Percentiles rank a stretch among this genome's conserved stretches.
Conservation (phyloP, 1,140 invertebrate genomes). For the Frieseomelitta varia region DNA sequence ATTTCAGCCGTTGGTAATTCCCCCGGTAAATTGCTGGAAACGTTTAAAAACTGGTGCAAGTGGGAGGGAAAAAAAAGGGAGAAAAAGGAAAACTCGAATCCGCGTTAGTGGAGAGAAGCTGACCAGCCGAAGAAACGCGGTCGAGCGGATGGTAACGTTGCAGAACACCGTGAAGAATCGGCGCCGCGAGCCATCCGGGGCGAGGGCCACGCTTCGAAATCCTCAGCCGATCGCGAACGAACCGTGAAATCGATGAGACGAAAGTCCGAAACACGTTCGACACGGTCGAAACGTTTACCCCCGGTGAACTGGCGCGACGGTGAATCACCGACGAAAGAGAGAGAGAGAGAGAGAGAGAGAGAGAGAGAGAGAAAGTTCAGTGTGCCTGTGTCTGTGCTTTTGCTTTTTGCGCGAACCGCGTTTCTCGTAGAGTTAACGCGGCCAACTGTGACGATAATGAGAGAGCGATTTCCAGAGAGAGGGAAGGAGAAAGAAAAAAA, state of each 20-base stretch:
- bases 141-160: neutral
- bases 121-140: neutral
- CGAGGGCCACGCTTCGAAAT: neutral
- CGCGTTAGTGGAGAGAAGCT: slow-evolving; percentile 4
- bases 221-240: slow-evolving; percentile 38
- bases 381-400: neutral
- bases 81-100: neutral
- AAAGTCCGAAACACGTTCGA: slow-evolving; percentile 38
- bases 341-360: too few relatives aligned
- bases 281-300: slow-evolving; percentile 22
- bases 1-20: neutral
- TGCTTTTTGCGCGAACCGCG: neutral
- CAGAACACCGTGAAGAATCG: slow-evolving; percentile 15
- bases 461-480: neutral
- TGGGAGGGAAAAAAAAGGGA: neutral
- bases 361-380: too few relatives aligned
- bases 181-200: slow-evolving; percentile 1
- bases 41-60: slow-evolving; percentile 24
- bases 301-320: neutral
- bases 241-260: slow-evolving; percentile 39
- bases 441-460: slow-evolving; percentile 20
- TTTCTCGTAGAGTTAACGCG: neutral
- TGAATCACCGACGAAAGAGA: neutral
- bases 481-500: too few relatives aligned
- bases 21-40: neutral